phyloP scores from a whole-genome alignment of 2,888 invertebrate species.

The Hipparchia semele region DNA sequence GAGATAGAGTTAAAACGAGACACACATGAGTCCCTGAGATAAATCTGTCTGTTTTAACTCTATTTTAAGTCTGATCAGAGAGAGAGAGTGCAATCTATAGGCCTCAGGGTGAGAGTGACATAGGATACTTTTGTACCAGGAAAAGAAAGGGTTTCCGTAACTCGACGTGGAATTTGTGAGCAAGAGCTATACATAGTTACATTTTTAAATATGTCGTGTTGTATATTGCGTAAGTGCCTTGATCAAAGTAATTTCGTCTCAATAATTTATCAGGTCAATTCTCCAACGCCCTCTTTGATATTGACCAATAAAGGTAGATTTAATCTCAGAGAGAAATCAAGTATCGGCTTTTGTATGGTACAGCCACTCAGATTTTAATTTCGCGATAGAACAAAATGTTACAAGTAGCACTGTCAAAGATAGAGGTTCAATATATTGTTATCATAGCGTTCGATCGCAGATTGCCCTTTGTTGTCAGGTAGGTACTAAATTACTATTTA shows the following conservation, averaged over 20 bases:
- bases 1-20: too few species aligned
- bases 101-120: too few species aligned
- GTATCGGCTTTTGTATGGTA: constrained; percentile 25
- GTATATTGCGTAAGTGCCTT: background rate
- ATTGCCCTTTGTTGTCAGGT: constrained; percentile 14
- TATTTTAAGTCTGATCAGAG: too few species aligned
- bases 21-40: too few species aligned
- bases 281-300: constrained; percentile 20
- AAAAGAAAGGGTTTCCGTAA: too few species aligned
- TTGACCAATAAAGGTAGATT: constrained; percentile 24
- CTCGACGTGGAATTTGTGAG: too few species aligned
- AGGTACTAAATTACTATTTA: background rate
- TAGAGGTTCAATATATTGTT: constrained; percentile 1
- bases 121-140: too few species aligned
- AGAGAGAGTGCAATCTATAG: too few species aligned
- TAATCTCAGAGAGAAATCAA: constrained; percentile 27
- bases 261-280: constrained; percentile 15
- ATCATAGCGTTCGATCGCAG: background rate
- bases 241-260: constrained; percentile 6
- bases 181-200: too few species aligned
- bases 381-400: constrained; percentile 27
- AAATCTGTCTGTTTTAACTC: too few species aligned
- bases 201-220: too few species aligned
- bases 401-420: constrained; percentile 22
- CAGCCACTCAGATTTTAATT: constrained; percentile 29